Evolutionary conservation across 2,888 invertebrate genomes (phyloP).

Genomic region (Orchesella flavescens): DNA sequence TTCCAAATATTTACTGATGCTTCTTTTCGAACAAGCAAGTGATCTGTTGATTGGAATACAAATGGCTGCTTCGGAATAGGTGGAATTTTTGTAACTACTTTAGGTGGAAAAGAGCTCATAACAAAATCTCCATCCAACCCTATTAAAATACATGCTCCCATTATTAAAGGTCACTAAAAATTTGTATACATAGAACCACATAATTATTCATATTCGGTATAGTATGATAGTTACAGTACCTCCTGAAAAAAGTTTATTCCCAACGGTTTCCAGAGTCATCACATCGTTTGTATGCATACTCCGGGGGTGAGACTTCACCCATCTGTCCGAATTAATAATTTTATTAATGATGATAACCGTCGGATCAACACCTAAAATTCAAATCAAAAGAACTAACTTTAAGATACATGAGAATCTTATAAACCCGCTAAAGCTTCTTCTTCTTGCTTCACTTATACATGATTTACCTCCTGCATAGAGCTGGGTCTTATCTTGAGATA

Average conservation of each 20-base stretch:
- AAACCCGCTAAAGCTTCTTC: too few relatives aligned
- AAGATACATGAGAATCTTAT: too few relatives aligned
- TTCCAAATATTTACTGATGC: constrained; percentile 67
- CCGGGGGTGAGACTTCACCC: constrained; percentile 88
- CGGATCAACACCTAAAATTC: constrained; percentile 81
- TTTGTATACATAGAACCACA: too few relatives aligned
- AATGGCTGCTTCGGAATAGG: constrained; percentile 62
- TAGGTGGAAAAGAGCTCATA: constrained; percentile 69
- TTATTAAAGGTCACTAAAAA: too few relatives aligned
- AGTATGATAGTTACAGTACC: constrained; percentile 75
- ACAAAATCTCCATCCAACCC: constrained; percentile 70
- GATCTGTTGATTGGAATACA: constrained; percentile 50
- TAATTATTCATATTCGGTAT: too few relatives aligned
- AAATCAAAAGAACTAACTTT: not conserved
- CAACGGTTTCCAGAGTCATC: constrained; percentile 80
- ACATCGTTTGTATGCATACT: constrained; percentile 92
- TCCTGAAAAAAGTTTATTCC: constrained; percentile 83
- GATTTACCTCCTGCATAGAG: constrained; percentile 82
- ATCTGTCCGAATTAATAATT: constrained; percentile 80
- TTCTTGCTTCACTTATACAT: not conserved
- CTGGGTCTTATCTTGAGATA: constrained; percentile 82
- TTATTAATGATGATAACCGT: constrained; percentile 84
- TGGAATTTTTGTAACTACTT: constrained; percentile 69
- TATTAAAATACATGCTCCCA: too few relatives aligned
- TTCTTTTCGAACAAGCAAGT: constrained; percentile 61